These are phyloP conservation scores for Delphinus delphis DNA, from an alignment of 2,113 vertebrate genomes.

Conservation along the genomic window DNA sequence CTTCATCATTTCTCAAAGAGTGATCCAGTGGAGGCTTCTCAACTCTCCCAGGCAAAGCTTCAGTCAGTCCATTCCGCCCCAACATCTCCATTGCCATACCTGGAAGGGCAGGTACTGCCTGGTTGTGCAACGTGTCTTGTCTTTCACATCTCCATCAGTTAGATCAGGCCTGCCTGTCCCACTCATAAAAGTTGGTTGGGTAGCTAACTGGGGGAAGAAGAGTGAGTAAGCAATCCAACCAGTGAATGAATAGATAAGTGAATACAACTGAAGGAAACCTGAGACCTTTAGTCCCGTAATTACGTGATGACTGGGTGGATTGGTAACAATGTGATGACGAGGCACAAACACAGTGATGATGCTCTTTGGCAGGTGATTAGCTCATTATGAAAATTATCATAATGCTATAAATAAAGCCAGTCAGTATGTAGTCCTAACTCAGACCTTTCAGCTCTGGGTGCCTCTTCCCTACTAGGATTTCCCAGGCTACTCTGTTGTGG, in stretches of 20 bases:
- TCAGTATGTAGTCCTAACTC: neutral
- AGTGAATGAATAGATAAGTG: neutral
- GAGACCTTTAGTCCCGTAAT: neutral
- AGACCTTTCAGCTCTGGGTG: neutral
- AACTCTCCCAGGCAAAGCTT: neutral
- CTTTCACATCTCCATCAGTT: neutral
- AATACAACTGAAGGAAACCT: neutral
- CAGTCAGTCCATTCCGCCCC: no score
- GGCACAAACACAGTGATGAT: neutral
- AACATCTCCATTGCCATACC: neutral
- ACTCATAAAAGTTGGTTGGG: neutral
- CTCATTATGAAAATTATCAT: neutral
- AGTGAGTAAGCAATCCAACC: neutral
- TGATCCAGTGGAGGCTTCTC: neutral
- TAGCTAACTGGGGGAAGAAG: neutral
- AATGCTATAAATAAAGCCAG: neutral
- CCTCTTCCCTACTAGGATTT: neutral
- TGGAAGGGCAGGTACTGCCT: neutral
- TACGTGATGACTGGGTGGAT: neutral
- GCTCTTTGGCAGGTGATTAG: neutral
- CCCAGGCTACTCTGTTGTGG: neutral
- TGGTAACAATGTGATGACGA: neutral
- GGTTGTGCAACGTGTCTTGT: neutral
- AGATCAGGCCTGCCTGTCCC: neutral
- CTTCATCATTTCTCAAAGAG: neutral